Base-by-base conservation (phyloP, 2,888 invertebrate species). In the Lithophane leautieri region DNA sequence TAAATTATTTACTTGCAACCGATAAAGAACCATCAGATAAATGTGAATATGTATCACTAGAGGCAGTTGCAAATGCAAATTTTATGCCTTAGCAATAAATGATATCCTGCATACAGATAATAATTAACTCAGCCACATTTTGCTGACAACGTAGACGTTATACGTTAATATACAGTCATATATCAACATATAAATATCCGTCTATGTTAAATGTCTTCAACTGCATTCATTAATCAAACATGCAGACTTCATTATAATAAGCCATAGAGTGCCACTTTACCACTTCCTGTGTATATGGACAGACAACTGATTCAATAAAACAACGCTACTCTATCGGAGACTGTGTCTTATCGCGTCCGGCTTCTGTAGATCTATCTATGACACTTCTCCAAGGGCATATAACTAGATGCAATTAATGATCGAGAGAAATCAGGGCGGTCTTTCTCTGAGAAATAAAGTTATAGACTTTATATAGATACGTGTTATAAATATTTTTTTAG, bases 341-440 rank as follows among this genome's bases (percentile, higher is more conserved):
- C 28, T n/a, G 47, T 67, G 78, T 28, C 54, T 80, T 78, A 78
- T 78, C 80, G 61, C 34, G 16, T 62, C 1, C 12, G 25, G 28
- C 22, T 25, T 67, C 40, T 67, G 4, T 44, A 25, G 54, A 73
- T 80, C 66, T 62, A 73, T 80, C 66, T 62, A n/a, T 50, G 42
- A 56, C 56, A 42, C 50, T 34, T 25, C 9, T 50, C 16, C 28
- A 63, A 63, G 22, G 50, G 9, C 16, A 50, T 50, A 25, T 22
- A 63, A 28, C 19, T 44, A 61, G 11, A 78, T 54, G 52, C 28
- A 40, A 77, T 50, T 44, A 40, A 25, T 60, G 34, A 16, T 19
- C 8, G 11, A 12, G 22, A 60, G 6, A 25, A 25, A 34, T 52
- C 25, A 34, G 12, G 19, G 19, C 0, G 42, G 8, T 16, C 14